phyloP scores from a whole-genome alignment of 2,888 invertebrate species.

The Chloromyia formosa region DNA sequence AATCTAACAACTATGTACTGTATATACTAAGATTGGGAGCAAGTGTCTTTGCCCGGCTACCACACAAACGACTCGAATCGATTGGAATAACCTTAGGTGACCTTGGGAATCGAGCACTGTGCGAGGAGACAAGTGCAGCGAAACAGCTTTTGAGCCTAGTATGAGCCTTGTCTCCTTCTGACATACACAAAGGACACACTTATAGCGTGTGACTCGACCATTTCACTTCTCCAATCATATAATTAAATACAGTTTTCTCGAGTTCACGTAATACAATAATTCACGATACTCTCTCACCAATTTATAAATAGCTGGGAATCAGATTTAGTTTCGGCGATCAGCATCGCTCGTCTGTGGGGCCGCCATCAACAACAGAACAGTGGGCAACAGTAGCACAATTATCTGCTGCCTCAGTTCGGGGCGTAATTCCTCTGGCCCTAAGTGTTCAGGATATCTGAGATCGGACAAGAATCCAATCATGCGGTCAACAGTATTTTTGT shows the following conservation, averaged over 20 bases:
- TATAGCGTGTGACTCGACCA: neutral
- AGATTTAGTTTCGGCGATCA: slow-evolving; percentile 9
- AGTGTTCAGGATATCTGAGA: too few species aligned
- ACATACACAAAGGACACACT: slow-evolving; percentile 38
- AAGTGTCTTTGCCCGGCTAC: neutral
- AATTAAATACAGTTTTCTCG: neutral
- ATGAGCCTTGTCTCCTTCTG: neutral
- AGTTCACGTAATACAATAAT: slow-evolving; percentile 1
- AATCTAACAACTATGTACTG: too few species aligned
- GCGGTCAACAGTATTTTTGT: slow-evolving; percentile 22
- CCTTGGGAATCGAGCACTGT: slow-evolving; percentile 5
- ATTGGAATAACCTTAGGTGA: slow-evolving; percentile 25
- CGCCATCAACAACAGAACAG: too few species aligned
- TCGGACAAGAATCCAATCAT: too few species aligned
- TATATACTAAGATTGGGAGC: neutral
- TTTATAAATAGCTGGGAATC: slow-evolving; percentile 15
- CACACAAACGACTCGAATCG: neutral
- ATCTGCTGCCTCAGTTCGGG: too few species aligned
- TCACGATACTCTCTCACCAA: neutral
- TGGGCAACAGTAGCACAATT: too few species aligned
- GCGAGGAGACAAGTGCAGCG: neutral
- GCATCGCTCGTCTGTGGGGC: neutral
- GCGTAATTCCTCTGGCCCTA: too few species aligned
- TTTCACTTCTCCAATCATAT: neutral
- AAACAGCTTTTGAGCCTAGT: neutral